Evolutionary conservation across 2,113 vertebrate genomes (phyloP).

Genomic region (Nothocercus nigrocapillus): DNA sequence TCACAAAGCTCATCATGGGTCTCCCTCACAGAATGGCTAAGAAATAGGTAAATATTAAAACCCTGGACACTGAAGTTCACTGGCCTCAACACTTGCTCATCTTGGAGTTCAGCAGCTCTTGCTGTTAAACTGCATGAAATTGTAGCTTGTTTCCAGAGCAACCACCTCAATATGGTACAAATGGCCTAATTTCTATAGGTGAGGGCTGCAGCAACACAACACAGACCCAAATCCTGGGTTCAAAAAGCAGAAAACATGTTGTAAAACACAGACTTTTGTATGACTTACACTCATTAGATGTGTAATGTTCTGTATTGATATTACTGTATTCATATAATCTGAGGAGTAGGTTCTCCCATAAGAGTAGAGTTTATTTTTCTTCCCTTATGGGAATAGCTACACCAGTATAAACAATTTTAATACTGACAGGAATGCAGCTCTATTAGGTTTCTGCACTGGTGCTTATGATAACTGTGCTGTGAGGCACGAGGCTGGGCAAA

Average conservation of each 20-base stretch:
- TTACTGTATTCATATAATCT: neutral
- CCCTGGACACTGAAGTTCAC: neutral
- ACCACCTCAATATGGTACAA: constrained; percentile 13
- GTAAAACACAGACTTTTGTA: neutral
- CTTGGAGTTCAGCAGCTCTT: constrained; percentile 16
- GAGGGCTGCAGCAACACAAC: neutral
- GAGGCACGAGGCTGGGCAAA: neutral
- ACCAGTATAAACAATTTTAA: neutral
- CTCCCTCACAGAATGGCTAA: neutral
- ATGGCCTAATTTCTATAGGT: constrained; percentile 15
- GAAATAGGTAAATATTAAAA: neutral
- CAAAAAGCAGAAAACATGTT: neutral
- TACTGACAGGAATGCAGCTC: neutral
- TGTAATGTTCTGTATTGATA: neutral
- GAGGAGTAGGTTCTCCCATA: neutral
- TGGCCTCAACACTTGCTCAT: neutral
- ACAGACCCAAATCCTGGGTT: neutral
- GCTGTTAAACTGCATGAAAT: constrained; percentile 43
- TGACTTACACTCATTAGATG: neutral
- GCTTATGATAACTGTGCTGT: neutral
- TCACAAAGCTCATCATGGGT: neutral
- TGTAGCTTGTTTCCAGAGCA: constrained; percentile 57
- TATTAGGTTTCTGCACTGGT: neutral
- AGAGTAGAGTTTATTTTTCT: neutral
- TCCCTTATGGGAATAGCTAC: neutral